phyloP scores from a whole-genome alignment of 2,888 invertebrate species.

The Acronicta alni region DNA sequence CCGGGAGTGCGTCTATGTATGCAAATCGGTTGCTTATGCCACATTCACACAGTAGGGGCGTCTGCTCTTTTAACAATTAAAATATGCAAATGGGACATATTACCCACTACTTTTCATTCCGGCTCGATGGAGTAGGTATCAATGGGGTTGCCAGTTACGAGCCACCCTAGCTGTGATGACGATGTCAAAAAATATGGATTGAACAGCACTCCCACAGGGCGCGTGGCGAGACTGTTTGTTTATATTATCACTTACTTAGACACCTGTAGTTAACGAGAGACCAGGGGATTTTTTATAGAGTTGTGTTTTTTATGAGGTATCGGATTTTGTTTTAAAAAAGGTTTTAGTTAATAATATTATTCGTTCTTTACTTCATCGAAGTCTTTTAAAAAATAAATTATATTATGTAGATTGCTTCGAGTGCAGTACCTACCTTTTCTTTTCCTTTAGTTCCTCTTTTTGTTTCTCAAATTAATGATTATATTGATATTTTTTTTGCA shows the following conservation, averaged over 20 bases:
- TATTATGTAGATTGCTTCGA: too few relatives aligned
- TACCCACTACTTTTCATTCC: slow-evolving; percentile 87
- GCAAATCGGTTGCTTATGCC: slow-evolving; percentile 82
- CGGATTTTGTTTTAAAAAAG: slow-evolving; percentile 16
- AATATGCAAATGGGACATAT: slow-evolving; percentile 87
- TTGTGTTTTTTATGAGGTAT: slow-evolving; percentile 8
- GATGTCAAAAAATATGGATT: slow-evolving; percentile 69
- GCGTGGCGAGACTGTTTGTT: slow-evolving; percentile 54
- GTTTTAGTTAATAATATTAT: background rate
- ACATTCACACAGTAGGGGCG: slow-evolving; percentile 74
- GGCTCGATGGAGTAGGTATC: slow-evolving; percentile 75
- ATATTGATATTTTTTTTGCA: too few relatives aligned
- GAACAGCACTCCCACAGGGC: slow-evolving; percentile 42
- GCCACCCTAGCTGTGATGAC: slow-evolving; percentile 66
- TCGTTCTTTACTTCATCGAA: background rate
- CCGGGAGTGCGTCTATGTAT: slow-evolving; percentile 72
- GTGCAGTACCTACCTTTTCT: too few relatives aligned
- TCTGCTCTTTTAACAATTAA: slow-evolving; percentile 84
- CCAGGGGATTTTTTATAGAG: slow-evolving; percentile 18
- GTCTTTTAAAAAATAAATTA: too few relatives aligned
- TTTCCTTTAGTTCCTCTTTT: too few relatives aligned
- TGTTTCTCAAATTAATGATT: too few relatives aligned
- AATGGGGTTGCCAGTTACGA: slow-evolving; percentile 63
- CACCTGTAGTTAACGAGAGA: slow-evolving; percentile 37
- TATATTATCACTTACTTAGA: slow-evolving; percentile 52